Evolutionary conservation across 2,113 vertebrate species (phyloP), one percentile per base, ranked within the genome.

Genomic region (Sapayoa aenigma): DNA sequence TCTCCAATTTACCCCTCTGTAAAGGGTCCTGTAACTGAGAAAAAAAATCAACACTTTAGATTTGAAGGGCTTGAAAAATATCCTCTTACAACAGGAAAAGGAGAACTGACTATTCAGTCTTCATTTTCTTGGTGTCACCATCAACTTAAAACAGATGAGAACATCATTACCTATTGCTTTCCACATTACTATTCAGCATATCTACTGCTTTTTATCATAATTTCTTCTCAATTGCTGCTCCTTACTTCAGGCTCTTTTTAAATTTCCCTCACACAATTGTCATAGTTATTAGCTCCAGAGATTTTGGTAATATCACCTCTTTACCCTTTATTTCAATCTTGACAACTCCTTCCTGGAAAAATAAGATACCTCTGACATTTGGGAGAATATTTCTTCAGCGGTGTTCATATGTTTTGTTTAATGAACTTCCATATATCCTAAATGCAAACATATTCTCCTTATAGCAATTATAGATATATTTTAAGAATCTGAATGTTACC

Each of bases 281-380:
- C 31, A 35, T 30, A 62, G 42, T 58, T 78, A 69, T 50, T 82
- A 93, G 9, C 50, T 93, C 91, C 71, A 82, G 46, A 78, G 27
- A 62, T 50, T 85, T 62, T 46, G 30, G 44, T 83, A 87, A 35
- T 67, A 56, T 72, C 71, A 75, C n/a, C 37, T 50, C 69, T 74
- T 81, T 82, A 66, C 37, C 50, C 62, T 91, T 93, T 85, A 56
- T 78, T 85, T 91, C 20, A 89, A 37, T 91, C 41, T 78, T 71
- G 42, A 25, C 37, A 75, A 42, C 37, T 39, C 15, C 30, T 88
- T 85, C 46, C 23, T 67, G 28, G 71, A 30, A 93, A 93, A 94
- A 91, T 88, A 73, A 89, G 75, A 69, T 85, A 53, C 31, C 30
- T 83, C 41, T 86, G 62, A 86, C 50, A 67, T 93, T 94, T 89